Evolutionary conservation across 2,113 vertebrate genomes (phyloP).

Genomic region (Notiomystis cincta): DNA sequence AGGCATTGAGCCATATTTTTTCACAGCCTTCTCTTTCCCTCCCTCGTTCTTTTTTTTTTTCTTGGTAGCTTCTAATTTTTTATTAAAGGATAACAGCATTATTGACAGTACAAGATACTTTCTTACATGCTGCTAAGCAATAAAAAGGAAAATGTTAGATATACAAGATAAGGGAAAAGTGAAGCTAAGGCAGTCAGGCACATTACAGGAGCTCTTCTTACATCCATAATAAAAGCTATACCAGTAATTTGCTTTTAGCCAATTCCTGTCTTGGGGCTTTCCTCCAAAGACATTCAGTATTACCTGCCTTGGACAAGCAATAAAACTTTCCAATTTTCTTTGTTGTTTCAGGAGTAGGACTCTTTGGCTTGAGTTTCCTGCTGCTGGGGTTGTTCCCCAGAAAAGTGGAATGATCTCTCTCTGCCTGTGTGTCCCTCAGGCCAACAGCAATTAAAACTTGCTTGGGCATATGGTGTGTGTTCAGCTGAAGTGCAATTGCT

Average conservation of each 20-base stretch:
- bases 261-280: background rate
- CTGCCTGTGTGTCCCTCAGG: background rate
- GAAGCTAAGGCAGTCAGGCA: background rate
- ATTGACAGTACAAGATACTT: conserved; percentile 33
- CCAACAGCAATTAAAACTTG: background rate
- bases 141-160: conserved; percentile 14
- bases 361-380: background rate
- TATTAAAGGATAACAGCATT: conserved; percentile 29
- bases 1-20: conserved; percentile 50
- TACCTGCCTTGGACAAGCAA: background rate
- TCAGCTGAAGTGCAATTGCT: accelerated
- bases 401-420: background rate
- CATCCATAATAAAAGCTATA: background rate
- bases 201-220: background rate
- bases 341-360: background rate
- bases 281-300: background rate
- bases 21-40: conserved; percentile 3
- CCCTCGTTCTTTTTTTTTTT: background rate
- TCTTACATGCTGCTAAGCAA: background rate
- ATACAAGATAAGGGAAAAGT: background rate
- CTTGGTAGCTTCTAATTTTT: conserved; percentile 39
- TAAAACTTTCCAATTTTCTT: background rate
- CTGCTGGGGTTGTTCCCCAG: background rate
- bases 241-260: conserved; percentile 2
- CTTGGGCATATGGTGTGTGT: background rate